phyloP scores from a whole-genome alignment of 2,113 vertebrate species.

The Sphyrna mokarran region DNA sequence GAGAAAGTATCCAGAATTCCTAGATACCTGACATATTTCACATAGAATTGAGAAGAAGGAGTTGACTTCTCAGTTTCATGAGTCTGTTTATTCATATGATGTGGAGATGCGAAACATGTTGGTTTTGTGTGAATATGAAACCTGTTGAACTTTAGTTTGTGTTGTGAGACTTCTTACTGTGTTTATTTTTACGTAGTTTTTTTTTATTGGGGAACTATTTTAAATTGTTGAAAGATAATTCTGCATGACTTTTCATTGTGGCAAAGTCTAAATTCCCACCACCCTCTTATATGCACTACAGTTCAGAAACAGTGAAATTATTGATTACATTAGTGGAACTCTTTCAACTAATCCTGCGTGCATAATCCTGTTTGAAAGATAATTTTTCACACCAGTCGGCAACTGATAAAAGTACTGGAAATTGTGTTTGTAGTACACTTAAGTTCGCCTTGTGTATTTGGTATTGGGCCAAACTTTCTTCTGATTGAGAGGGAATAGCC shows the following conservation, averaged over 20 bases:
- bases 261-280: neutral
- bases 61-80: neutral
- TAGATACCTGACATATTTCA: neutral
- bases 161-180: neutral
- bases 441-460: neutral
- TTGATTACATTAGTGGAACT: slow-evolving; percentile 14
- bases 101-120: too few species aligned
- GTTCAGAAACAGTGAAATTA: slow-evolving; percentile 10
- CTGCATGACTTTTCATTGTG: neutral
- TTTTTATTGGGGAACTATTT: neutral
- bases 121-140: too few species aligned
- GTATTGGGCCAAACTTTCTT: neutral
- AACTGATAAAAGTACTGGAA: neutral
- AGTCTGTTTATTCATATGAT: neutral
- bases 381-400: neutral
- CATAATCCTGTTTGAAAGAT: slow-evolving; percentile 14
- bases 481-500: too few species aligned
- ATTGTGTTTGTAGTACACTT: neutral
- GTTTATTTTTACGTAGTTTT: neutral
- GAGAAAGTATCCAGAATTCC: neutral
- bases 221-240: neutral
- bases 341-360: neutral
- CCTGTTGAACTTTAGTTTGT: too few species aligned
- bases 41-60: neutral
- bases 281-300: neutral